phyloP scores from a whole-genome alignment of 2,888 invertebrate species.

The Meganola albula region DNA sequence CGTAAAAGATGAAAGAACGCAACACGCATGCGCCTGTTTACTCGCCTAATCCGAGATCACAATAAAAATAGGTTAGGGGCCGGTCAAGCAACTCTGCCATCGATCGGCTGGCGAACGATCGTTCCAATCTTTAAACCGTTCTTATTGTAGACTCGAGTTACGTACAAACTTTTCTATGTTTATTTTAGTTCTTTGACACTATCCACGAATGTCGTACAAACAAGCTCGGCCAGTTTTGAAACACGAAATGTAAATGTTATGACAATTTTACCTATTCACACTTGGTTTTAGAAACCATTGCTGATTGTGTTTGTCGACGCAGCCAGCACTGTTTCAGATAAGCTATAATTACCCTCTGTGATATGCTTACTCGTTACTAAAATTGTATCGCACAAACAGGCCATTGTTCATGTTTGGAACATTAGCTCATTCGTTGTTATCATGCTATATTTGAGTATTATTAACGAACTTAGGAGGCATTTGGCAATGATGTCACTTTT shows the following conservation, averaged over 20 bases:
- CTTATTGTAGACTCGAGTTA: slow-evolving; percentile 21
- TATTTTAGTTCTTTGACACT: no score
- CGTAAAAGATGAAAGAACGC: slow-evolving; percentile 28
- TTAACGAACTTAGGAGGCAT: slow-evolving; percentile 18
- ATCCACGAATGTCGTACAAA: no score
- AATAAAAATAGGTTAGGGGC: slow-evolving; percentile 56
- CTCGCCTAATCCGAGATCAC: slow-evolving; percentile 47
- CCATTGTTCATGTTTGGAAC: slow-evolving; percentile 15
- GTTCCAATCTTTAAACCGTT: slow-evolving; percentile 17
- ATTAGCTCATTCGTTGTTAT: slow-evolving; percentile 5
- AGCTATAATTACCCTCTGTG: no score
- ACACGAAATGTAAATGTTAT: slow-evolving; percentile 12
- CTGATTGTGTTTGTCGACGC: slow-evolving; percentile 6
- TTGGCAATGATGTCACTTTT: slow-evolving; percentile 28
- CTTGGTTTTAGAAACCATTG: slow-evolving; percentile 4
- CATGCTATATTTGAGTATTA: slow-evolving; percentile 22
- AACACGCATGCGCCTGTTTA: slow-evolving; percentile 47
- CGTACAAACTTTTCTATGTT: no score
- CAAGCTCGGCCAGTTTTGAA: slow-evolving; percentile 19
- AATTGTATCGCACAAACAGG: slow-evolving; percentile 6
- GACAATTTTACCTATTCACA: slow-evolving; percentile 16
- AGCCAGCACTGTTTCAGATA: neutral
- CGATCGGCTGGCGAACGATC: slow-evolving; percentile 32
- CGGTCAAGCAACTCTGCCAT: slow-evolving; percentile 54
- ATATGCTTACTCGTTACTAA: neutral